Base-by-base conservation (phyloP, 2,888 invertebrate species). In the Cremastinae sp. region DNA sequence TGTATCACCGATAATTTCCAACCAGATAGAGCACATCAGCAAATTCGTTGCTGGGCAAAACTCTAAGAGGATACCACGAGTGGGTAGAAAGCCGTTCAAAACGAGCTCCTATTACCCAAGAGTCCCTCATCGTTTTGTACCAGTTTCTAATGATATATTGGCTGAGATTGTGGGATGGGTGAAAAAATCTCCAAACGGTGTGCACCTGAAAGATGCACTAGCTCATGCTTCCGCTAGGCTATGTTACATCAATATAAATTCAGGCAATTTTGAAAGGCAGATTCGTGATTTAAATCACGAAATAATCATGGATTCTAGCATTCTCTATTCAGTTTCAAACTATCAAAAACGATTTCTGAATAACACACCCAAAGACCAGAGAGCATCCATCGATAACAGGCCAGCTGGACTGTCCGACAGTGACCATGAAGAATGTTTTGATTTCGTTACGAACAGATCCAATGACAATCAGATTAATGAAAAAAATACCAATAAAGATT, bases 31-130 rank as follows among this genome's bases (percentile, higher is more conserved):
- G 10, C 87, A 88, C n/a, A 66, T 88, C 0, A 82, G 79, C 53
- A 70, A 79, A 0, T 66, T 88, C 5, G 83, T 88, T 0, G 53
- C 76, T 0, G 71, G 79, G 2, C 88, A 88, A 51, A 86, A 75
- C 43, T 22, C 61, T 0, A 59, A 16, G 0, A 56, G 28, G 12
- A 5, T 20, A 1, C 12, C 36, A 14, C 47, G 47, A 28, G 9
- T 16, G 5, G 36, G 41, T 18, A 18, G 47, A 64, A 14, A 49
- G 45, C 0, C 14, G 0, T 28, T 8, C 8, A 36, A 16, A n/a
- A 47, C 59, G 7, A 59, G 69, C 9, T 51, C 68, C 0, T 74
- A 38, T 12, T 69, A 22, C 43, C 64, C 69, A 5, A 28, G 18
- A 7, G 54, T 56, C 1, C 2, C 8, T 2, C 45, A 4, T 7